phyloP scores from a whole-genome alignment of 2,113 vertebrate species.

The Gobiocypris rarus region DNA sequence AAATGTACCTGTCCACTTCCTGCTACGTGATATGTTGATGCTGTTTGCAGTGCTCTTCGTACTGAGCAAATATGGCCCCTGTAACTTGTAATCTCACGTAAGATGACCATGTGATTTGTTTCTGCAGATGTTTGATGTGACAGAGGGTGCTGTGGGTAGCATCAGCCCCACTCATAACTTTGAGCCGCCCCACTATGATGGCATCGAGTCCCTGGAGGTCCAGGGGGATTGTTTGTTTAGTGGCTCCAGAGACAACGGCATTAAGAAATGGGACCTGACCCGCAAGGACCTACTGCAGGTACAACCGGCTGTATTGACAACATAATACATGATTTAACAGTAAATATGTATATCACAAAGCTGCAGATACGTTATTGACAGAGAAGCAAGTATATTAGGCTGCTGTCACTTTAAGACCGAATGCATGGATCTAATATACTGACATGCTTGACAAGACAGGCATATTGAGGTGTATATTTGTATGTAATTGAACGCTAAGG shows the following conservation, averaged over 20 bases:
- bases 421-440: too few species aligned
- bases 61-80: not conserved
- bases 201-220: slow-evolving; percentile 93
- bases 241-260: slow-evolving; percentile 95
- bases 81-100: not conserved
- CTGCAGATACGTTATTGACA: too few species aligned
- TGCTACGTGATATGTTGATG: not conserved
- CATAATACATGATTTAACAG: not conserved
- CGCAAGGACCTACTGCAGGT: slow-evolving; percentile 96
- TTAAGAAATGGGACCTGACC: slow-evolving; percentile 97
- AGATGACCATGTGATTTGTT: not conserved
- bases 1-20: not conserved
- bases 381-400: too few species aligned
- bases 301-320: slow-evolving; percentile 42
- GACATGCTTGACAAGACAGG: too few species aligned
- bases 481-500: too few species aligned
- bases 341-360: too few species aligned
- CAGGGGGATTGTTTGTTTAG: slow-evolving; percentile 92
- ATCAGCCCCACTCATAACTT: slow-evolving; percentile 93
- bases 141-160: slow-evolving; percentile 89
- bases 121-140: slow-evolving; percentile 93
- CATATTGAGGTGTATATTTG: too few species aligned
- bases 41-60: not conserved
- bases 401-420: too few species aligned
- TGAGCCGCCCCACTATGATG: slow-evolving; percentile 97